Conservation (phyloP, 2,888 invertebrate species). For the Parasteatoda lunata region DNA sequence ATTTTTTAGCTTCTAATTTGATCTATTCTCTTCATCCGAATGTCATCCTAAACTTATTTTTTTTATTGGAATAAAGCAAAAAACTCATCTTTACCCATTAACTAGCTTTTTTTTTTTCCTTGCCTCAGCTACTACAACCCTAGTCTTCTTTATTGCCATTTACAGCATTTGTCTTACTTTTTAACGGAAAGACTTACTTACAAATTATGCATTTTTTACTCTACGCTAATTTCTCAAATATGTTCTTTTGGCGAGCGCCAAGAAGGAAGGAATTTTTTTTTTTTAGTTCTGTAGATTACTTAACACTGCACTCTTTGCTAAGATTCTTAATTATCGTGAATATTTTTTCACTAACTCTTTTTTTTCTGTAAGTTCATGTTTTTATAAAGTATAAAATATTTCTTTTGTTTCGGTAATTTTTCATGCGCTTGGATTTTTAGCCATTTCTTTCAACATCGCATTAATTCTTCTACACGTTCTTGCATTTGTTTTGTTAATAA, state of each 20-base stretch:
- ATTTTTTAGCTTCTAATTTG: constrained; percentile 15
- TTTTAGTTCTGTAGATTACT: constrained; percentile 19
- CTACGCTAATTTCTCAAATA: constrained; percentile 41
- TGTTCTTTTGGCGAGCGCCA: constrained; percentile 16
- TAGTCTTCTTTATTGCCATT: constrained; percentile 8
- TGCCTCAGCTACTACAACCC: not conserved
- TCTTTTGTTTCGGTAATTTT: constrained; percentile 37
- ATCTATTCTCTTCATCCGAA: constrained; percentile 19
- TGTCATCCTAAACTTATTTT: not conserved
- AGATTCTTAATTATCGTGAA: constrained; percentile 28
- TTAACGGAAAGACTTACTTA: constrained; percentile 32
- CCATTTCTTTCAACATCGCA: constrained; percentile 30
- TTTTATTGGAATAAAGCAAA: not conserved
- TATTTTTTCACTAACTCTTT: constrained; percentile 12
- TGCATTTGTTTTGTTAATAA: constrained; percentile 47
- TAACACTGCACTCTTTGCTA: constrained; percentile 27
- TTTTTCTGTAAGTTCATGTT: constrained; percentile 11
- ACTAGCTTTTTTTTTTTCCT: constrained; percentile 15
- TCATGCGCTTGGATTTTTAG: constrained; percentile 4
- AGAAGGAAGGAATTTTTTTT: constrained; percentile 17
- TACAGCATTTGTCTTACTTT: constrained; percentile 34
- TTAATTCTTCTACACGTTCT: constrained; percentile 31
- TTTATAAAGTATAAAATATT: constrained; percentile 39
- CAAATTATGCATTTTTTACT: constrained; percentile 10
- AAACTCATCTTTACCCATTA: constrained; percentile 11